A percentile compares a stretch with the other conserved stretches of the same genome.
Evolutionary conservation across 2,113 vertebrate genomes (phyloP).

Genomic region (Mustela lutreola): DNA sequence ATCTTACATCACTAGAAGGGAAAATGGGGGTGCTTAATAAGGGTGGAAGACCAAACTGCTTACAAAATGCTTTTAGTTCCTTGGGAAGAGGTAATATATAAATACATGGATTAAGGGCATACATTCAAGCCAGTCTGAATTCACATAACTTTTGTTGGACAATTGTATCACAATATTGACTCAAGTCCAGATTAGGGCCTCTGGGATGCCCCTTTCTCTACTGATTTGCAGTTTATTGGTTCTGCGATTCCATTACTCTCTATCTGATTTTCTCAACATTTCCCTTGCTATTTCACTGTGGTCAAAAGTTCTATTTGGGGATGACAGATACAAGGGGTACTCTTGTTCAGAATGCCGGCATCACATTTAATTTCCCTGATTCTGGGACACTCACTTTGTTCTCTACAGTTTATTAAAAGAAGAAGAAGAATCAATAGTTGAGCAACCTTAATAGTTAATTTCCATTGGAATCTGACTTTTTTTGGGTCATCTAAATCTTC

Average conservation of each 20-base stretch:
- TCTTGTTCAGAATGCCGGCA: background rate
- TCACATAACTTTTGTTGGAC: constrained; percentile 76
- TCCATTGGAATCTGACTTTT: constrained; percentile 68
- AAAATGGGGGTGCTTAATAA: constrained; percentile 1
- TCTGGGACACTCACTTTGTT: constrained; percentile 41
- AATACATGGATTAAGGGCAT: constrained; percentile 34
- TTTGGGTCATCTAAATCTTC: constrained; percentile 35
- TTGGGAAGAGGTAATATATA: constrained; percentile 51
- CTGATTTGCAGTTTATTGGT: constrained; percentile 78
- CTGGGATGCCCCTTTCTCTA: constrained; percentile 68
- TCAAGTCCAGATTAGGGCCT: constrained; percentile 60
- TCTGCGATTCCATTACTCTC: constrained; percentile 71
- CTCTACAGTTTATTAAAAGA: constrained; percentile 68
- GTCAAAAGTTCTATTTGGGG: constrained; percentile 64
- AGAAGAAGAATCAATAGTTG: constrained; percentile 71
- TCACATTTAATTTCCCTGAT: constrained; percentile 64
- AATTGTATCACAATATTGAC: constrained; percentile 77
- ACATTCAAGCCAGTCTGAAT: constrained; percentile 65
- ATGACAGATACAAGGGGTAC: constrained; percentile 16
- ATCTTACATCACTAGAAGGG: background rate
- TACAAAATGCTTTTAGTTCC: constrained; percentile 35
- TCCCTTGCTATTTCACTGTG: constrained; percentile 64
- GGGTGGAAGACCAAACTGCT: constrained; percentile 18
- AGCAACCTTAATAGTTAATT: constrained; percentile 68
- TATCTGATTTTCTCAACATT: constrained; percentile 73